A percentile compares a stretch with the other conserved stretches of the same genome.
phyloP scores from a whole-genome alignment of 2,113 vertebrate genomes.

The Sylvia atricapilla region DNA sequence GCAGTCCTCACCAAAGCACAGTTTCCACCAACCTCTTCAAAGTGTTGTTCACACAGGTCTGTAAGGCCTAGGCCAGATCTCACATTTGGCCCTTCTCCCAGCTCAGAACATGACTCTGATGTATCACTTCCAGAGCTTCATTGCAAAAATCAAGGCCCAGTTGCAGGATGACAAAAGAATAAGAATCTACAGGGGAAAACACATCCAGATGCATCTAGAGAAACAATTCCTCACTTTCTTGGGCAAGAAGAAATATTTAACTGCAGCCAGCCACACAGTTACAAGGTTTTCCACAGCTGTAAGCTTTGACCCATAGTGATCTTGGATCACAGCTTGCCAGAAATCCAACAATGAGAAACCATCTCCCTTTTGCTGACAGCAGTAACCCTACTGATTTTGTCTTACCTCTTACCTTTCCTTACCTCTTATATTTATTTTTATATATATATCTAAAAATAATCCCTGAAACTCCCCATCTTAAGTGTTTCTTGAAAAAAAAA shows the following conservation, averaged over 20 bases:
- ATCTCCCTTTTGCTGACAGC: neutral
- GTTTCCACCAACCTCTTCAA: neutral
- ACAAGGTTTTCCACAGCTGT: neutral
- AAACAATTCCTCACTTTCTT: neutral
- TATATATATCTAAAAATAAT: neutral
- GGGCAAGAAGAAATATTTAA: neutral
- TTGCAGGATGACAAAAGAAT: neutral
- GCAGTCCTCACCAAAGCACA: neutral
- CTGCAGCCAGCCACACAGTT: neutral
- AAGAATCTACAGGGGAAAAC: neutral
- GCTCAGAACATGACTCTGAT: neutral
- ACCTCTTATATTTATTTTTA: neutral
- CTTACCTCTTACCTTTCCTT: neutral
- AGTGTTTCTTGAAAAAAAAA: slow-evolving; percentile 53
- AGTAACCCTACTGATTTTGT: neutral
- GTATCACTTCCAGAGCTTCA: neutral
- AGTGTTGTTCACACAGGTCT: neutral
- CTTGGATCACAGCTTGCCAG: neutral
- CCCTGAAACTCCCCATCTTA: neutral
- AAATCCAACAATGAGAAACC: neutral
- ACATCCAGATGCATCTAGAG: neutral
- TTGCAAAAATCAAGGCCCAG: neutral
- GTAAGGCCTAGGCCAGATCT: neutral
- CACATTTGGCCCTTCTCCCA: neutral
- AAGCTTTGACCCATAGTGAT: neutral